Base-by-base conservation (phyloP, 2,888 invertebrate species). In the Mechanitis mazaeus region DNA sequence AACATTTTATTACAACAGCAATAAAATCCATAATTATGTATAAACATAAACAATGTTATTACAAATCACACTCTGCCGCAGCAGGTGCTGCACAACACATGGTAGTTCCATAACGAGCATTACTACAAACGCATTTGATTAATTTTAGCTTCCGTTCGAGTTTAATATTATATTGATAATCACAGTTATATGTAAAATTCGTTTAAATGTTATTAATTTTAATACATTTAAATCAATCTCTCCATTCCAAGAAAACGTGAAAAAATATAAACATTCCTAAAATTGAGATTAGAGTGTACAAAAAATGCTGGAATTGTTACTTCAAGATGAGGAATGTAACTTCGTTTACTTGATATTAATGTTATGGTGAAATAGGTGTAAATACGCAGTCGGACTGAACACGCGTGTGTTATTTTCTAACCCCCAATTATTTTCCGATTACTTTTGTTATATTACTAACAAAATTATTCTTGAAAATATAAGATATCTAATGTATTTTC, bases 1-100 rank as follows among this genome's bases (percentile, higher is more conserved):
- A 7, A 42, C 1, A 42, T 50, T 28, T 11, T 50, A 31, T 50
- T 31, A 50, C 31, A 50, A 31, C 31, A n/a, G 7, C 31, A 50
- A 50, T 50, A 50, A 50, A 50, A 53, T 45, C 55, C 55, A 45
- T 33, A 56, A 45, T 47, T 56, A 53, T 50, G 11, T 50, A 7
- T 45, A 53, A 50, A 59, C 54, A 59, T 63, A 59, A 63, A 56
- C 59, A 63, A 60, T 58, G 54, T 60, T 63, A 63, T 63, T 38
- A 60, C 60, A 60, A 64, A 60, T 65, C 54, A 59, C 28, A 55
- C 35, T 31, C 33, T 45, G 45, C 57, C 54, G 31, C 60, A 54
- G 56, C 60, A 63, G 65, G 65, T 60, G 60, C 38, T 46, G 50
- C 33, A 56, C 53, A 42, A 42, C 42, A 42, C 42, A 42, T 42